These are phyloP conservation scores for Tenualosa ilisha DNA, from an alignment of 2,797 vertebrate genomes.

Conservation along the genomic window DNA sequence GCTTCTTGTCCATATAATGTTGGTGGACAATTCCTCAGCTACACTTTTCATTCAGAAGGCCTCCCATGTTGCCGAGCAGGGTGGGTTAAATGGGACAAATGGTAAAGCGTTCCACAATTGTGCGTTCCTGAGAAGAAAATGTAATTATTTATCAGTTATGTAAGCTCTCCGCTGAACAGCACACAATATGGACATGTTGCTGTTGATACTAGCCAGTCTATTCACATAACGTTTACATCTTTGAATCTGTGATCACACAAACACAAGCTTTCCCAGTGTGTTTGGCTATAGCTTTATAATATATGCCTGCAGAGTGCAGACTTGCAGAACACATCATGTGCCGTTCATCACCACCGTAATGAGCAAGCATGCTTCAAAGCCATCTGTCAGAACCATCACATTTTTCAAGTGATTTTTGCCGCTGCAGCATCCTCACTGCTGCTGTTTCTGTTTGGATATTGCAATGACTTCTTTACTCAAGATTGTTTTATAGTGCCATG, in stretches of 20 bases:
- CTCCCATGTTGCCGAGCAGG: neutral
- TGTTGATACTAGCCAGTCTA: neutral
- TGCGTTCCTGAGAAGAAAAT: neutral
- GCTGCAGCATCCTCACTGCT: conserved; percentile 3
- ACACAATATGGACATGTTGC: neutral
- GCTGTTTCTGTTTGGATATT: neutral
- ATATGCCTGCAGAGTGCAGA: conserved; percentile 37
- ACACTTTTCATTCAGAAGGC: neutral
- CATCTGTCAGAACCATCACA: conserved; percentile 36
- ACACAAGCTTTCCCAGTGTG: neutral
- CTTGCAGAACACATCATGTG: conserved; percentile 47
- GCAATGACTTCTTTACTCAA: neutral
- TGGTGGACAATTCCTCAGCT: neutral
- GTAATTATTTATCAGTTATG: neutral
- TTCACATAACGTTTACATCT: neutral
- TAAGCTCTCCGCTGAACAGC: neutral
- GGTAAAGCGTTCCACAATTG: neutral
- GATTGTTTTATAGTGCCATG: neutral
- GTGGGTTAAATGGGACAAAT: neutral
- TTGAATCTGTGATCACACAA: neutral
- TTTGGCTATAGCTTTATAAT: conserved; percentile 20
- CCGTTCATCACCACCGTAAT: conserved; percentile 44
- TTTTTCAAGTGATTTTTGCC: conserved; percentile 4
- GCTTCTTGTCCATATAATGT: neutral
- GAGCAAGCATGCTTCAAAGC: conserved; percentile 33